Conservation (phyloP, 2,797 vertebrate species). For the Brachymystax lenok region DNA sequence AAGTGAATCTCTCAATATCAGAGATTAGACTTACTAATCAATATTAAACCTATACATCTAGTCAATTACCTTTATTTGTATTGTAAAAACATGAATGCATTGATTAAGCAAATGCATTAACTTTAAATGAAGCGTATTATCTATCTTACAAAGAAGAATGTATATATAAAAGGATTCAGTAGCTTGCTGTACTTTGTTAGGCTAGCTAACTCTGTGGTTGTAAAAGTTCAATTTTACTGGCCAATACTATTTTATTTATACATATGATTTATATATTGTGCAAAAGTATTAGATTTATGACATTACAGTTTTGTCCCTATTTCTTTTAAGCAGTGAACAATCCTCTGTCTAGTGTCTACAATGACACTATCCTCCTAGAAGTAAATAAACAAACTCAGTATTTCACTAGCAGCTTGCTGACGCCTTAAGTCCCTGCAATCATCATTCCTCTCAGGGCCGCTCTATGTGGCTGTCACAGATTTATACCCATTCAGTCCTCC, state of each 20-base stretch:
- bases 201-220: background rate
- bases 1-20: no score
- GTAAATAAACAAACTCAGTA: conserved; percentile 64
- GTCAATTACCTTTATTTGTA: background rate
- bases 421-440: conserved; percentile 57
- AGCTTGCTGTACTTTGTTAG: background rate
- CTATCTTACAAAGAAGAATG: background rate
- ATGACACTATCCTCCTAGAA: conserved; percentile 48
- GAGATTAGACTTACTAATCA: background rate
- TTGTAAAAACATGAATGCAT: background rate
- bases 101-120: background rate
- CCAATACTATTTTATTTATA: background rate
- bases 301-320: conserved; percentile 14
- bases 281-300: conserved; percentile 19
- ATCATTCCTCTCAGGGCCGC: conserved; percentile 23
- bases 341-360: conserved; percentile 9
- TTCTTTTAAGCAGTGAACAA: conserved; percentile 24
- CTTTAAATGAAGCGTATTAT: background rate
- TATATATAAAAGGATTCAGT: background rate
- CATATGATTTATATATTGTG: background rate
- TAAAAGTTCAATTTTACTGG: background rate
- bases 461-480: conserved; percentile 51
- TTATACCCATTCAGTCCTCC: conserved; percentile 47
- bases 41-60: background rate
- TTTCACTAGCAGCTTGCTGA: conserved; percentile 67